Percentiles rank a stretch among this genome's conserved stretches.
These are phyloP conservation scores for Galeopterus variegatus DNA, from an alignment of 2,113 vertebrate species.

Conservation along the genomic window DNA sequence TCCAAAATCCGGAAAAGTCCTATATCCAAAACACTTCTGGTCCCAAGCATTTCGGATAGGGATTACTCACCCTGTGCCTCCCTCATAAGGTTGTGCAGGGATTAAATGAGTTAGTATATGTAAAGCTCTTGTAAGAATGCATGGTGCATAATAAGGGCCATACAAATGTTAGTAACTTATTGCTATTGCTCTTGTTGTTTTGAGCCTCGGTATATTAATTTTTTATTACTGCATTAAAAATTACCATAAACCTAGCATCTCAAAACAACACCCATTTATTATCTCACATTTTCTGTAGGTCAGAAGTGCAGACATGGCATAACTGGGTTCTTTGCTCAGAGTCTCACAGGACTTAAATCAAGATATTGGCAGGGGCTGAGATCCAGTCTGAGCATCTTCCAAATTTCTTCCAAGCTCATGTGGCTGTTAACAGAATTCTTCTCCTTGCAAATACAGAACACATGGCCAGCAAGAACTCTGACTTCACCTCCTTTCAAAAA, in stretches of 20 bases:
- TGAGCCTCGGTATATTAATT: not conserved
- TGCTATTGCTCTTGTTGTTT: slow-evolving; percentile 27
- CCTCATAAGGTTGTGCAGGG: not conserved
- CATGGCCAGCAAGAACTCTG: not conserved
- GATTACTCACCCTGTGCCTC: no score
- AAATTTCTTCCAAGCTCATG: not conserved
- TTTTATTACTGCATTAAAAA: slow-evolving; percentile 32
- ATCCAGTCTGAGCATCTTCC: not conserved
- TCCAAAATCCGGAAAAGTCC: no score
- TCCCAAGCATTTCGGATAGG: no score
- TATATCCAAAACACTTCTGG: no score
- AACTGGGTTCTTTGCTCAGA: not conserved
- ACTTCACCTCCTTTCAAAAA: slow-evolving; percentile 20
- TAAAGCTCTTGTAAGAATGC: not conserved
- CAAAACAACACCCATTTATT: not conserved
- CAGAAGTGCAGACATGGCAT: not conserved
- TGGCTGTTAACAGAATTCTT: not conserved
- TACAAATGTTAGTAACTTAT: not conserved
- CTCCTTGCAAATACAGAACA: not conserved
- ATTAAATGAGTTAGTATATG: not conserved
- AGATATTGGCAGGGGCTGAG: not conserved
- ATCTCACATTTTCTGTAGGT: slow-evolving; percentile 7
- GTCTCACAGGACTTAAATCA: not conserved
- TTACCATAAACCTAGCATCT: not conserved
- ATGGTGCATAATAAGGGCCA: not conserved